Percentiles rank a stretch among this genome's conserved stretches.
These are phyloP conservation scores for Meles meles DNA, from an alignment of 2,113 vertebrate species.

Conservation along the genomic window DNA sequence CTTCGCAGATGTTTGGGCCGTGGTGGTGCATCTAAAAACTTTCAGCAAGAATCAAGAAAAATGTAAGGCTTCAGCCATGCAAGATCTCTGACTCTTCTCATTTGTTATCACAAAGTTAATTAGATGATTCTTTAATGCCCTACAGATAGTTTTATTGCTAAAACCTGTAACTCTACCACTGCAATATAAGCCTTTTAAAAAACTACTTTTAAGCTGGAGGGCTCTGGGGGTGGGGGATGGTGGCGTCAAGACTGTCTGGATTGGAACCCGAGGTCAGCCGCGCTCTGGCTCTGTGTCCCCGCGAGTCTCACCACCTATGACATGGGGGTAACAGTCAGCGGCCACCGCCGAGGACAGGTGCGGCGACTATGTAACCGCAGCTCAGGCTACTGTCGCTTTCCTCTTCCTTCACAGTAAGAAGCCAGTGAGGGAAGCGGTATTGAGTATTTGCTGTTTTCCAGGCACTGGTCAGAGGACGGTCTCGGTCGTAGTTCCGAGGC, in stretches of 20 bases:
- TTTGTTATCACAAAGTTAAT: not conserved
- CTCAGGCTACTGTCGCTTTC: not conserved
- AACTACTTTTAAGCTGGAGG: not conserved
- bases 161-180: not conserved
- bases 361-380: not conserved
- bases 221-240: not conserved
- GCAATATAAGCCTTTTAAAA: conserved; percentile 10
- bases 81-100: not conserved
- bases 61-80: not conserved
- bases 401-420: not conserved
- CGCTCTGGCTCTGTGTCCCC: not conserved
- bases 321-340: not conserved
- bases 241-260: not conserved
- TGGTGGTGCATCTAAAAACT: conserved; percentile 38
- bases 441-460: not conserved
- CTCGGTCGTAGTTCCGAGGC: not conserved
- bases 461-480: not conserved
- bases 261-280: not conserved
- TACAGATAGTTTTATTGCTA: not conserved
- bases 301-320: not conserved
- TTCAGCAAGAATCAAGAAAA: not conserved
- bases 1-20: conserved; percentile 7
- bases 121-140: not conserved
- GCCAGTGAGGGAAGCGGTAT: not conserved
- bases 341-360: not conserved